Evolutionary conservation across 64 coral and sea anemone species (phyloP), one percentile per base, ranked within the genome.

Genomic region (Hydrozoanthus tunicans): DNA sequence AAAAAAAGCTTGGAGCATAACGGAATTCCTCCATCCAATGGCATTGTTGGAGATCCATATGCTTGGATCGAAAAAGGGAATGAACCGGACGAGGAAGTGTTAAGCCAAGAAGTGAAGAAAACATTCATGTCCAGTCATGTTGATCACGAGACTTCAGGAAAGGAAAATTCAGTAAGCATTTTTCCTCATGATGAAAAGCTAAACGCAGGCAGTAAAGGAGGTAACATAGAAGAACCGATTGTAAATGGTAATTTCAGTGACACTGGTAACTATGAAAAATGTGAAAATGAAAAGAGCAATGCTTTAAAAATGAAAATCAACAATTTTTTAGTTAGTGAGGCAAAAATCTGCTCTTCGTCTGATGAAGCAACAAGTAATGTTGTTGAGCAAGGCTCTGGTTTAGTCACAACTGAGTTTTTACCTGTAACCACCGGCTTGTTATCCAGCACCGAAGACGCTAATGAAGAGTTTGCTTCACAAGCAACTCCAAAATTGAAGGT

Each of bases 71-170:
- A 88, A 25, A 58, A 32, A 24, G 2, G 13, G 23, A 55, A 75
- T 51, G 68, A 83, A 7, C n/a, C 57, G 12, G 84, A 75, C 15
- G 68, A 88, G 9, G 56, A 51, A 7, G 5, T 88, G 0, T 51
- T 74, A 7, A 26, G 74, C 43, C n/a, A 88, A 14, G 84, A 88
- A 75, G 84, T 88, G 14, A 88, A 56, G 55, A 59, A 73, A 57
- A 88, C 74, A 15, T 88, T 88, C 51, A 74, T 25, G 5, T 24
- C 32, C 17, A 88, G 20, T 3, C 56, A 51, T 15, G 20, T 51
- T 13, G 69, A 74, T 24, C 24, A 74, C 23, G 67, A 88, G 61
- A 74, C 9, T 73, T 67, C 54, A 15, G 61, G 84, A 51, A 88
- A 75, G 59, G 32, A 12, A 25, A 74, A 74, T 73, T 88, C 55